Evolutionary conservation across 2,888 invertebrate genomes (phyloP).

Genomic region (Ichneumoninae sp.): DNA sequence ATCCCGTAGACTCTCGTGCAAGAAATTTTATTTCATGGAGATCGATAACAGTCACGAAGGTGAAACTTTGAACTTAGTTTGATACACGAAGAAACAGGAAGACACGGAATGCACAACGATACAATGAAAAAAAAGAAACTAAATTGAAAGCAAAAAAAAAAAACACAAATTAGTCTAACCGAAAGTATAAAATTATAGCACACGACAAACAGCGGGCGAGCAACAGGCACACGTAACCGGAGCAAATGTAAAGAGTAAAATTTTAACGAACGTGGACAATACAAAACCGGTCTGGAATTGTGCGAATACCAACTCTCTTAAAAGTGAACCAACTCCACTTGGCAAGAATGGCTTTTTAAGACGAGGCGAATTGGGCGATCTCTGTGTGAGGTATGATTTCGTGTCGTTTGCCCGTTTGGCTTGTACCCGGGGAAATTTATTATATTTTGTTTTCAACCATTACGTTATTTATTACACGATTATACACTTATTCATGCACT

Average conservation of each 20-base stretch:
- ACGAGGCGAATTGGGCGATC: slow-evolving; percentile 84
- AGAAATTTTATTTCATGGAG: not conserved
- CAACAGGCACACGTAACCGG: slow-evolving; percentile 80
- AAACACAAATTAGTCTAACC: slow-evolving; percentile 44
- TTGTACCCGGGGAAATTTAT: slow-evolving; percentile 55
- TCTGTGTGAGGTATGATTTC: slow-evolving; percentile 84
- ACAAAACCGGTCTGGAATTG: slow-evolving; percentile 78
- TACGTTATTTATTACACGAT: slow-evolving; percentile 34
- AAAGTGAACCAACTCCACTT: slow-evolving; percentile 79
- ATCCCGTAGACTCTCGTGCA: not conserved
- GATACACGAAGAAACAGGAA: slow-evolving; percentile 15
- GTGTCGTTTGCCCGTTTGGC: slow-evolving; percentile 77
- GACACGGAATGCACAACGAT: slow-evolving; percentile 23
- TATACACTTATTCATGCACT: slow-evolving; percentile 41
- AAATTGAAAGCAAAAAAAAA: not conserved
- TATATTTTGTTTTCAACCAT: slow-evolving; percentile 38
- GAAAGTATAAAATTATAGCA: slow-evolving; percentile 79
- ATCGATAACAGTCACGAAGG: slow-evolving; percentile 10
- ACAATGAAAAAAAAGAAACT: not conserved
- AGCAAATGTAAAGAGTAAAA: slow-evolving; percentile 82
- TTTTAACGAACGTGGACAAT: slow-evolving; percentile 82
- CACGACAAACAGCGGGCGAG: slow-evolving; percentile 79
- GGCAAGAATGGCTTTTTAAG: slow-evolving; percentile 83
- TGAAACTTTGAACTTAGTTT: not conserved
- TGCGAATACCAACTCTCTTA: slow-evolving; percentile 78